Evolutionary conservation across 2,113 vertebrate genomes (phyloP).

Genomic region (Vulpes vulpes): DNA sequence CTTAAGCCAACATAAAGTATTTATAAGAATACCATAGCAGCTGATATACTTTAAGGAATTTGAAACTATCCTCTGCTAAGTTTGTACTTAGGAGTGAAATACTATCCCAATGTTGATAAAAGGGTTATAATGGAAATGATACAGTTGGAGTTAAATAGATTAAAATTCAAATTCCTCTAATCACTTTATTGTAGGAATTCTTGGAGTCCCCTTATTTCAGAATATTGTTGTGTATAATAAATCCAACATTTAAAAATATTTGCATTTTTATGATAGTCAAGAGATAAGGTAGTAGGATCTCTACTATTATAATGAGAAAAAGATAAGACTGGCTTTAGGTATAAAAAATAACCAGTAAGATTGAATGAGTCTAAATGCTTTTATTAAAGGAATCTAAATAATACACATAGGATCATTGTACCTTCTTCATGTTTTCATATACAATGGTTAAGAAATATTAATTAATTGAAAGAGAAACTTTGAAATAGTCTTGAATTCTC

Average conservation of each 20-base stretch:
- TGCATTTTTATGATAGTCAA: conserved; percentile 14
- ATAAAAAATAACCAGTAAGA: background rate
- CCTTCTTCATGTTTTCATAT: background rate
- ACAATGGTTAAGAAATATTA: conserved; percentile 22
- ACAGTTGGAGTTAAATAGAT: conserved; percentile 56
- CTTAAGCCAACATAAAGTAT: conserved; percentile 88
- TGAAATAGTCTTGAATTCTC: conserved; percentile 14
- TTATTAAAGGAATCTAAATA: background rate
- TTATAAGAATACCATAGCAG: conserved; percentile 86
- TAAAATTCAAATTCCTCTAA: conserved; percentile 73
- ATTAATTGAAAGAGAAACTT: background rate
- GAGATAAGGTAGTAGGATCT: background rate
- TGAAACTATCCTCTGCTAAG: conserved; percentile 83
- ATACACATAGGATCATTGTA: background rate
- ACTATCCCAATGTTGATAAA: conserved; percentile 82
- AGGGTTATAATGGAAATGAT: conserved; percentile 80
- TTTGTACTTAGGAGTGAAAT: conserved; percentile 76
- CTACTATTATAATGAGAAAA: conserved; percentile 14
- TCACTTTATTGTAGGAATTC: conserved; percentile 61
- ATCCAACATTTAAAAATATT: conserved; percentile 14
- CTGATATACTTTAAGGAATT: conserved; percentile 73
- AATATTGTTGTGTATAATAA: background rate
- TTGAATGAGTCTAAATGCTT: background rate
- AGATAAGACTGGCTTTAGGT: background rate
- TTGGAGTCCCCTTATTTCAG: background rate